Evolutionary conservation across 1,140 invertebrate genomes (phyloP), one percentile per base, ranked within the genome.

Genomic region (Centruroides vittatus): DNA sequence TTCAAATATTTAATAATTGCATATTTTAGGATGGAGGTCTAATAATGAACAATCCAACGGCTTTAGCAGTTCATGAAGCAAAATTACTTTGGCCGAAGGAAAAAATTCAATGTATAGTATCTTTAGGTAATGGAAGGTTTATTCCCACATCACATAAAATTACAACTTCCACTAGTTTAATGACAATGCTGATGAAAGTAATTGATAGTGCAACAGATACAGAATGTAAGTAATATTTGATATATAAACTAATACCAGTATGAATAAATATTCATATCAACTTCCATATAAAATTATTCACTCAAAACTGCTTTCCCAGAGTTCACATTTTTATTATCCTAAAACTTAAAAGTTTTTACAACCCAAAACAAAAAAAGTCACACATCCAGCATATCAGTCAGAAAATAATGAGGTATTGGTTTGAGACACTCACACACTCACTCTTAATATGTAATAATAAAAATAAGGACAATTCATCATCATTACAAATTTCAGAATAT

Each of bases 121-220:
- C 90, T 0, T 80, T 93, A 64, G 93, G 93, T 10, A 94, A 88
- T 62, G 93, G 90, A 3, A 67, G 78, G 10, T 77, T 75, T 65
- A 74, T 79, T 57, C 76, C 76, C 3, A 48, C 64, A 5, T 47
- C 34, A n/a, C 59, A 59, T 47, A 56, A 55, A 35, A 54, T 61
- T 2, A 59, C 59, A 9, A 60, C 65, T 5, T 67, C 58, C 4
- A 72, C 66, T 11, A 69, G 67, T 52, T 57, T 89, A 79, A 86
- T 82, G 72, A 82, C 84, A 63, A 92, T 92, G 73, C 84, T 93
- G 67, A 78, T 82, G 58, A 89, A 86, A 73, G 86, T 93, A 55
- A 74, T 94, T 35, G 88, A 93, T 66, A 90, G 86, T 72, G 91
- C 92, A 5, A 93, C 91, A 47, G 89, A 91, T 71, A 90, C 88